A percentile compares a stretch with the other conserved stretches of the same genome.
These are phyloP conservation scores for Apostichopus parvimensis DNA, from an alignment of 35 echinoderm and acorn worm species.

Conservation along the genomic window DNA sequence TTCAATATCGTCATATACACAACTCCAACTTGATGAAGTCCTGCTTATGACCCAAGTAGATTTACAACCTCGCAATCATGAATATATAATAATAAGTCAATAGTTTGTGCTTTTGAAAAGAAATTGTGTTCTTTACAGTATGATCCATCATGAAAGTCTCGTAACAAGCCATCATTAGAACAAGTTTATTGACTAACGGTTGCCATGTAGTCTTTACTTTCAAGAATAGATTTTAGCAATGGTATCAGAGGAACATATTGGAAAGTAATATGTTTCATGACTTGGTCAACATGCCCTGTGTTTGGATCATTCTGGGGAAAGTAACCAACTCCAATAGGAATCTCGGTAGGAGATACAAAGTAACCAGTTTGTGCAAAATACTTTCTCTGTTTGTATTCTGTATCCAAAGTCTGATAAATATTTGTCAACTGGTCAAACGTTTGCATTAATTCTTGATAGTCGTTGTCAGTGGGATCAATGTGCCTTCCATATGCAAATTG, in stretches of 20 bases:
- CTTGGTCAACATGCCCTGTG: constrained; percentile 15
- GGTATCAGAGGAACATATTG: constrained; percentile 1
- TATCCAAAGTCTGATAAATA: neutral
- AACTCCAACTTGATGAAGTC: constrained; percentile 12
- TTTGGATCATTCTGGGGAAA: neutral
- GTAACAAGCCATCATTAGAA: neutral
- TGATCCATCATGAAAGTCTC: constrained; percentile 45
- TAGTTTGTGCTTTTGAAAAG: constrained; percentile 29
- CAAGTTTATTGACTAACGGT: neutral
- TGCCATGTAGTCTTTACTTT: constrained; percentile 19
- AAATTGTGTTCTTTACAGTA: constrained; percentile 25
- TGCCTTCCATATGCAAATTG: neutral
- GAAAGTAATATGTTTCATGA: constrained; percentile 14
- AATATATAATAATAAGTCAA: constrained; percentile 59
- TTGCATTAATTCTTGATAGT: neutral
- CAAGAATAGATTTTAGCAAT: constrained; percentile 27
- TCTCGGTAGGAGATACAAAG: neutral
- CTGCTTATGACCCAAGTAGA: constrained; percentile 14
- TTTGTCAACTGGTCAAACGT: neutral
- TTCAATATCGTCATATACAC: neutral
- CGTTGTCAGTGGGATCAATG: neutral
- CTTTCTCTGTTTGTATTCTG: constrained; percentile 17
- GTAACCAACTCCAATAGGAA: constrained; percentile 33
- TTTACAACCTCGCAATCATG: constrained; percentile 63
- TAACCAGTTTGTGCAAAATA: constrained; percentile 22